Percentiles rank a stretch among this genome's conserved stretches.
Conservation (phyloP, 2,888 invertebrate species). For the Listrodromus nycthemerus region DNA sequence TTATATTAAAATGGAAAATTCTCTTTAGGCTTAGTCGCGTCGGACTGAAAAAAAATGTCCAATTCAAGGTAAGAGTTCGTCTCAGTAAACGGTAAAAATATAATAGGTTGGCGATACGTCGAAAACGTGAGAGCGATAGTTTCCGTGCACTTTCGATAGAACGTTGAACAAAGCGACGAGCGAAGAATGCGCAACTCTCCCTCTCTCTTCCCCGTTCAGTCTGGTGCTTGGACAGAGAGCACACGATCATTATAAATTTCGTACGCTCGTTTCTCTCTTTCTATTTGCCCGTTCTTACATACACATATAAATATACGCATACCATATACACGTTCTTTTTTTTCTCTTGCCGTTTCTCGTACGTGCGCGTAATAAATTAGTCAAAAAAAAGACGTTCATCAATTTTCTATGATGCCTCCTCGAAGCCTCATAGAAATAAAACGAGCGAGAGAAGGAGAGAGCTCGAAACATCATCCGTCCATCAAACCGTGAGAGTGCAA, state of each 20-base stretch:
- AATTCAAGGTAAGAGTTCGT: neutral
- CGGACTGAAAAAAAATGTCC: neutral
- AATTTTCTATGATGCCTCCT: conserved; percentile 79
- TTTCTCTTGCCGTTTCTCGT: conserved; percentile 50
- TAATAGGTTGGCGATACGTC: conserved; percentile 14
- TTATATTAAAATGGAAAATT: no score
- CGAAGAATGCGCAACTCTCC: conserved; percentile 56
- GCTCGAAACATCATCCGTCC: conserved; percentile 71
- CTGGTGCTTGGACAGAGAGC: conserved; percentile 15
- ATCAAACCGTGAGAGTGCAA: conserved; percentile 68
- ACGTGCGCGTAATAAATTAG: conserved; percentile 81
- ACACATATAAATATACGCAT: neutral
- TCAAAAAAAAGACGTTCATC: conserved; percentile 82
- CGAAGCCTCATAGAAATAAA: conserved; percentile 70
- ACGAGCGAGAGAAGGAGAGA: conserved; percentile 47
- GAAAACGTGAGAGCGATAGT: conserved; percentile 30
- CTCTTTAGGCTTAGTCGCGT: no score
- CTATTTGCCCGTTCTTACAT: neutral
- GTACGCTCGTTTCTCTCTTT: conserved; percentile 73
- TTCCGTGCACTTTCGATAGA: conserved; percentile 43
- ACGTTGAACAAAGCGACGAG: conserved; percentile 45
- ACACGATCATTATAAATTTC: conserved; percentile 80
- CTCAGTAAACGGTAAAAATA: neutral
- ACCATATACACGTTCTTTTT: conserved; percentile 23
- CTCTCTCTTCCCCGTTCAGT: neutral